These are phyloP conservation scores for Geotrypetes seraphini DNA, from an alignment of 2,797 vertebrate species.

Conservation along the genomic window DNA sequence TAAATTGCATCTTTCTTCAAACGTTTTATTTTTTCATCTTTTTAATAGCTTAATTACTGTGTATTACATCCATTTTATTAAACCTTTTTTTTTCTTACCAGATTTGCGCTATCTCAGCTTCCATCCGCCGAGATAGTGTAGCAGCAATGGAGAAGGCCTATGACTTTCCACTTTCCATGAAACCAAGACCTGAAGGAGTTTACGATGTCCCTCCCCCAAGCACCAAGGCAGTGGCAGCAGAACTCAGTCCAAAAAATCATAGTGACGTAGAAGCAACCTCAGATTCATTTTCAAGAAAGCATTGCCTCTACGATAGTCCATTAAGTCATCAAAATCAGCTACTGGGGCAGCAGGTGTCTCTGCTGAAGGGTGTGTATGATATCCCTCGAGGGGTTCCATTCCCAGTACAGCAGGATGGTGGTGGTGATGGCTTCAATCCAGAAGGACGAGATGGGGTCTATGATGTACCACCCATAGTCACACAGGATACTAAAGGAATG, in stretches of 20 bases:
- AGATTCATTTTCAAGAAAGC: slow-evolving; percentile 37
- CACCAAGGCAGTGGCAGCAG: slow-evolving; percentile 54
- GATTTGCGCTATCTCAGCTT: slow-evolving; percentile 38
- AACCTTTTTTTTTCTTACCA: slow-evolving; percentile 24
- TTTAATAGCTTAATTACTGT: too few relatives aligned
- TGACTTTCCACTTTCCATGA: slow-evolving; percentile 71
- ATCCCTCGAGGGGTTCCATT: slow-evolving; percentile 69
- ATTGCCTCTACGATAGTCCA: slow-evolving; percentile 67
- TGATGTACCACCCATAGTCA: slow-evolving; percentile 66
- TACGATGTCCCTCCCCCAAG: slow-evolving; percentile 79
- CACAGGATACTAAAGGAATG: slow-evolving; percentile 44
- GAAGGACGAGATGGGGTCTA: slow-evolving; percentile 67
- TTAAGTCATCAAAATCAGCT: slow-evolving; percentile 40
- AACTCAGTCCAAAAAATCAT: slow-evolving; percentile 39
- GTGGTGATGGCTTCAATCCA: slow-evolving; percentile 32
- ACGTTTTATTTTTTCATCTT: too few relatives aligned
- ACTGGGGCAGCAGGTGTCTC: slow-evolving; percentile 28
- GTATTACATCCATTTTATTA: background rate
- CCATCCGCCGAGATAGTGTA: slow-evolving; percentile 37
- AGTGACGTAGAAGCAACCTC: slow-evolving; percentile 47
- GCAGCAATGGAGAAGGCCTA: slow-evolving; percentile 65
- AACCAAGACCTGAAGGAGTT: slow-evolving; percentile 65
- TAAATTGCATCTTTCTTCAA: too few relatives aligned
- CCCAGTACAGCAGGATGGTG: slow-evolving; percentile 37
- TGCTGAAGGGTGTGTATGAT: slow-evolving; percentile 76